Percentiles rank a stretch among this genome's conserved stretches.
Conservation (phyloP, 2,888 invertebrate species). For the Andrena minutula region DNA sequence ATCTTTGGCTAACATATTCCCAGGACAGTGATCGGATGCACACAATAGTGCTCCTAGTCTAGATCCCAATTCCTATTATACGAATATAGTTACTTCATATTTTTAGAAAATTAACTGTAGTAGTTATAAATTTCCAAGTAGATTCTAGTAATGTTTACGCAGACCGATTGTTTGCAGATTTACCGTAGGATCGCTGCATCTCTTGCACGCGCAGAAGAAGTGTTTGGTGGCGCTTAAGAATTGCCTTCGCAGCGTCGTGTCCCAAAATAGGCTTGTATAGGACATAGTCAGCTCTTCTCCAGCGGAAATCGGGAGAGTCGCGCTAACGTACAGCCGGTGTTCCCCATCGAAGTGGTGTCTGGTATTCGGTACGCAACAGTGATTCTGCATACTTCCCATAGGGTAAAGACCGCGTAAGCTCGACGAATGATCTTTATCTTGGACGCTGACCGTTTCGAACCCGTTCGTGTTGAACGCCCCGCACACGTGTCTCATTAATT, state of each 20-base stretch:
- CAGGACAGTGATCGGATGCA: conserved; percentile 85
- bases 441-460: conserved; percentile 87
- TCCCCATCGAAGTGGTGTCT: conserved; percentile 87
- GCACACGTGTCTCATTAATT: conserved; percentile 87
- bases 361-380: conserved; percentile 89
- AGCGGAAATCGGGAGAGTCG: conserved; percentile 87
- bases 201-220: conserved; percentile 88
- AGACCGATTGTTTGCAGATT: conserved; percentile 11
- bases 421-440: conserved; percentile 82
- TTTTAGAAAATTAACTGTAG: not conserved
- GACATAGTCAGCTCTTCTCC: conserved; percentile 89
- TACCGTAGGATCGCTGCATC: conserved; percentile 89
- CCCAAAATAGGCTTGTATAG: conserved; percentile 90
- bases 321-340: conserved; percentile 87
- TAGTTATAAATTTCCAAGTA: not conserved
- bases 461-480: conserved; percentile 89
- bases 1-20: conserved; percentile 87
- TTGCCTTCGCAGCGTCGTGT: conserved; percentile 88
- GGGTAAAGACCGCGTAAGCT: conserved; percentile 89
- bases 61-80: conserved; percentile 87
- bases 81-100: not conserved
- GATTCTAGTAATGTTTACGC: not conserved
- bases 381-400: conserved; percentile 89
- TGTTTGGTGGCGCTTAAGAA: conserved; percentile 89
- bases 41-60: conserved; percentile 87